These are phyloP conservation scores for Anastrepha ludens DNA, from an alignment of 1,140 invertebrate species.

Conservation along the genomic window DNA sequence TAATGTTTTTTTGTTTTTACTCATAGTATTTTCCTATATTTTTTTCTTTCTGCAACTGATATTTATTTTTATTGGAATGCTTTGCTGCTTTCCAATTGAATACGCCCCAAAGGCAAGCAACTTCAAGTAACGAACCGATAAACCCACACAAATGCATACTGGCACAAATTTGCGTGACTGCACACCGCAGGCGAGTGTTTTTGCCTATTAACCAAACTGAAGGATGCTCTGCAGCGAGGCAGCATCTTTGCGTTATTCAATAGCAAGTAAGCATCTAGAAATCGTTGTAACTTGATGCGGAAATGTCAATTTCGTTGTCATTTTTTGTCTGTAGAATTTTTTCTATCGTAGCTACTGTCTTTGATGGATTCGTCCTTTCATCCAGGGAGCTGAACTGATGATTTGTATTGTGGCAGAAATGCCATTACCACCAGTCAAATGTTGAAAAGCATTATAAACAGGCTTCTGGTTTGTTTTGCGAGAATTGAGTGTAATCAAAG, in stretches of 20 bases:
- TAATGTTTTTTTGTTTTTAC: neutral
- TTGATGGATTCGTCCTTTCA: conserved; percentile 46
- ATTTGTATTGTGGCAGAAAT: conserved; percentile 37
- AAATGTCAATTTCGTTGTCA: conserved; percentile 40
- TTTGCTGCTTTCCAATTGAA: conserved; percentile 47
- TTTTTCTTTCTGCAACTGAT: conserved; percentile 1
- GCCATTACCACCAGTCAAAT: conserved; percentile 27
- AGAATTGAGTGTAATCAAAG: neutral
- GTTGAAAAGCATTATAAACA: neutral
- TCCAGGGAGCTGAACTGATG: neutral
- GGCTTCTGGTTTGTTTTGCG: neutral
- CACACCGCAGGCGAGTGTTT: conserved; percentile 15
- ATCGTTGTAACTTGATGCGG: conserved; percentile 49
- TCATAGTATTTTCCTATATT: neutral
- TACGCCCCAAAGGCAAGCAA: conserved; percentile 28
- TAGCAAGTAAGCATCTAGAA: neutral
- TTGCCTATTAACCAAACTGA: neutral
- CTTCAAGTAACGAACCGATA: conserved; percentile 30
- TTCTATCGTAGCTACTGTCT: neutral
- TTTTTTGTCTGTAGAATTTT: neutral
- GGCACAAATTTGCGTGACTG: neutral
- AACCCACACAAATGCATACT: neutral
- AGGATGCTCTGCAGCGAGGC: neutral
- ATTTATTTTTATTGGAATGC: conserved; percentile 29
- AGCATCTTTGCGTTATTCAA: conserved; percentile 43